Evolutionary conservation across 2,888 invertebrate genomes (phyloP).

Genomic region (Epinotia nisella): DNA sequence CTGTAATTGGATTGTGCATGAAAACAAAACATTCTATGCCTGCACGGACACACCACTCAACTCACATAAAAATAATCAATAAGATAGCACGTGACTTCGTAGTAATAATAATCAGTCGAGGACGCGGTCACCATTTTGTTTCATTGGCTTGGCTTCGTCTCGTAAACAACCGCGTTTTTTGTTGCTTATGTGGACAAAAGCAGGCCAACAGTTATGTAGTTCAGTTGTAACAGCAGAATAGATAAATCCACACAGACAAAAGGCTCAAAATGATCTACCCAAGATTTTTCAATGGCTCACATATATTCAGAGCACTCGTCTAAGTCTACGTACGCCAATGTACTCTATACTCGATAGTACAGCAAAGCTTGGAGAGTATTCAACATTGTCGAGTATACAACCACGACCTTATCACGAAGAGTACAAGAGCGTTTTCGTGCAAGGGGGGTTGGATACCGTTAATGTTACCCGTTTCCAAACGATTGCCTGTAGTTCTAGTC

Average conservation of each 20-base stretch:
- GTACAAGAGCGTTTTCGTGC: constrained; percentile 1
- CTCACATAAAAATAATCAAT: constrained; percentile 41
- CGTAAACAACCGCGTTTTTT: neutral
- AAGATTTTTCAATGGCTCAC: neutral
- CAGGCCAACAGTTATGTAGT: constrained; percentile 9
- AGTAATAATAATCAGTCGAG: constrained; percentile 30
- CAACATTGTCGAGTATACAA: constrained; percentile 1
- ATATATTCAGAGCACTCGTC: neutral
- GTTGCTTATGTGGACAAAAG: neutral
- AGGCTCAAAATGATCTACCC: neutral
- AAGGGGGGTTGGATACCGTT: neutral
- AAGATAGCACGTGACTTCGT: constrained; percentile 41
- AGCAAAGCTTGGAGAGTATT: neutral
- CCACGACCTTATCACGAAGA: constrained; percentile 13
- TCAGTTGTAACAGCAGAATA: neutral
- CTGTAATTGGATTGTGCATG: constrained; percentile 19
- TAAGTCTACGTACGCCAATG: neutral
- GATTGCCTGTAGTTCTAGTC: neutral
- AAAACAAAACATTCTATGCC: constrained; percentile 26
- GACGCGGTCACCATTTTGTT: constrained; percentile 45
- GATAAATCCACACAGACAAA: neutral
- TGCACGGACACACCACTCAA: constrained; percentile 5
- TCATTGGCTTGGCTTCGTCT: constrained; percentile 29
- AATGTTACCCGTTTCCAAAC: constrained; percentile 2
- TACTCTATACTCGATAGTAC: neutral